Base-by-base conservation (phyloP, 2,888 invertebrate genomes). In the Drosophila atroscutellata region DNA sequence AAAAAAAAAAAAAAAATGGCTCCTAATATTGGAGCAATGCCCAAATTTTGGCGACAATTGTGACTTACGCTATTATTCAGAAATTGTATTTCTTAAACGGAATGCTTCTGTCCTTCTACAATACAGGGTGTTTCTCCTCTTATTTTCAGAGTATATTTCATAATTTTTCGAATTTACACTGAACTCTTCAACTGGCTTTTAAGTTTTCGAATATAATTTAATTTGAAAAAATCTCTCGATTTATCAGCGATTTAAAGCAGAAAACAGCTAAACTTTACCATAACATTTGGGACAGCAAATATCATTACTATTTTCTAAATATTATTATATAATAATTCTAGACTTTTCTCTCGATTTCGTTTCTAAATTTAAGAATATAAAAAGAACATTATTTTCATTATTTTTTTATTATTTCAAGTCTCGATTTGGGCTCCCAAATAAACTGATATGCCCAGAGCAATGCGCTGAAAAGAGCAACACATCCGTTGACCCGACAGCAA, bases 401-500 rank as follows among this genome's bases (percentile, higher is more conserved):
- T n/a, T 9, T 9, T 45, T 45, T 0, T 42, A 20, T 24, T 24
- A 24, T 47, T 8, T 24, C 7, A 5, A 18, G 0, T 30, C 1
- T 13, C 3, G 11, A 3, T 3, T 32, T 8, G 15, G n/a, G 4
- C 18, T 3, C 3, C 0, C 26, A 18, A 26, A 36, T 36, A 18
- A 47, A 32, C 55, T 28, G 32, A 37, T 52, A 34, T 56, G 45
- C 72, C 32, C 37, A 39, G 1, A 39, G 37, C 20, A 20, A 36
- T 45, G 49, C 26, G 1, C 26, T 45, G 30, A 26, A 24, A 73
- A 62, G 68, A 57, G 72, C 74, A 73, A 36, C 81, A 61, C 61
- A 81, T 77, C 74, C 80, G 83, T 52, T 70, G 71, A 70, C 51
- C 42, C 52, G 37, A 71, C 45, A 45, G 54, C 58, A 42, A n/a